phyloP scores from a whole-genome alignment of 2,888 invertebrate genomes.

The Ectemnius lituratus region DNA sequence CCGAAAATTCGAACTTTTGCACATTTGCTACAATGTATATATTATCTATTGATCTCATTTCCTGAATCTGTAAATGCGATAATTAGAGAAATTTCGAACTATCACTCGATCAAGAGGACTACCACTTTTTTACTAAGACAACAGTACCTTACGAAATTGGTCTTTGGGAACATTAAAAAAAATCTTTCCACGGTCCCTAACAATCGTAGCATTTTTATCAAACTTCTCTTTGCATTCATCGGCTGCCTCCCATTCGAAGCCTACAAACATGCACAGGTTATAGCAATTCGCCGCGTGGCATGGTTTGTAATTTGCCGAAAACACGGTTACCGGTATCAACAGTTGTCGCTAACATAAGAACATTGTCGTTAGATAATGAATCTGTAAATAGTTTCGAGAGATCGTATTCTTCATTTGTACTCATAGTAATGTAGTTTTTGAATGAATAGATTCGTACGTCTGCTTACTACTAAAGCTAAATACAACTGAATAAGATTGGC shows the following conservation, averaged over 20 bases:
- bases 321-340: conserved; percentile 63
- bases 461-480: no score
- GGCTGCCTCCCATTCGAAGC: conserved; percentile 69
- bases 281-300: conserved; percentile 20
- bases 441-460: neutral
- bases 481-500: neutral
- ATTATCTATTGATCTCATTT: conserved; percentile 69
- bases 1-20: conserved; percentile 50
- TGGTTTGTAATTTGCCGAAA: neutral
- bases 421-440: conserved; percentile 23
- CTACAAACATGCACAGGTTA: conserved; percentile 56
- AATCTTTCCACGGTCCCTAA: conserved; percentile 67
- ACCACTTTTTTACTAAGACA: neutral
- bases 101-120: no score
- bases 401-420: conserved; percentile 15
- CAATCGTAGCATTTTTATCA: conserved; percentile 46
- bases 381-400: conserved; percentile 52
- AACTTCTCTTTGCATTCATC: conserved; percentile 67
- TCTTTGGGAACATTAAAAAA: conserved; percentile 60
- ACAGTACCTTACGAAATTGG: conserved; percentile 61
- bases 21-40: conserved; percentile 64
- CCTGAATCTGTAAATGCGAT: conserved; percentile 54
- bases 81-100: no score
- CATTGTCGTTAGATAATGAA: conserved; percentile 48
- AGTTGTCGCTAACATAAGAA: conserved; percentile 61